phyloP scores from a whole-genome alignment of 1,140 invertebrate species.

The Drosophila oshimai region DNA sequence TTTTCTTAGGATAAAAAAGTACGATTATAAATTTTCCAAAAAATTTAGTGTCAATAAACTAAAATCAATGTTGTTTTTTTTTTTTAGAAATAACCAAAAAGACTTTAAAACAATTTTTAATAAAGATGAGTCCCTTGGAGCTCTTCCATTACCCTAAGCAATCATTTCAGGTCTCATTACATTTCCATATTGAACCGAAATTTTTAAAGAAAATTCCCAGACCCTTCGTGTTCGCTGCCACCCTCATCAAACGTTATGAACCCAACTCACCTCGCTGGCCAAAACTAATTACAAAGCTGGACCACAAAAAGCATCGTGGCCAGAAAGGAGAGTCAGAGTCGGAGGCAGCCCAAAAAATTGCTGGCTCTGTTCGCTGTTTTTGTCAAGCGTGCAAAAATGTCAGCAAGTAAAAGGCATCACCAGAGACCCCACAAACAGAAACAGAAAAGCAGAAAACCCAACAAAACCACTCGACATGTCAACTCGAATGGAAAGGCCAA shows the following conservation, averaged over 20 bases:
- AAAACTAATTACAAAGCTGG: slow-evolving; percentile 74
- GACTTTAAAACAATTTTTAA: not conserved
- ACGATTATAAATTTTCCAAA: too few relatives aligned
- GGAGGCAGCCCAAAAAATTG: slow-evolving; percentile 22
- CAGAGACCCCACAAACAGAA: slow-evolving; percentile 12
- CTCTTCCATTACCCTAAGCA: not conserved
- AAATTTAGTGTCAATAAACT: too few relatives aligned
- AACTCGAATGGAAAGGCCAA: slow-evolving; percentile 65
- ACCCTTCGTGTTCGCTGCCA: not conserved
- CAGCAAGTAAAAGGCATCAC: slow-evolving; percentile 37
- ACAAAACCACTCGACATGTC: slow-evolving; percentile 78
- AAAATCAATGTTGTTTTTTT: too few relatives aligned
- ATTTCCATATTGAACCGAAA: slow-evolving; percentile 9
- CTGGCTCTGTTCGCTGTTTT: slow-evolving; percentile 52
- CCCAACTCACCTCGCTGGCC: slow-evolving; percentile 34
- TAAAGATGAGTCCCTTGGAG: not conserved
- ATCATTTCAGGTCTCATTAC: slow-evolving; percentile 12
- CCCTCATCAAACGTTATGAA: slow-evolving; percentile 34
- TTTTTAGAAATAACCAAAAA: too few relatives aligned
- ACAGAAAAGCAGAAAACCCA: slow-evolving; percentile 39
- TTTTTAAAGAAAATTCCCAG: slow-evolving; percentile 5
- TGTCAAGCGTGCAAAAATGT: slow-evolving; percentile 72
- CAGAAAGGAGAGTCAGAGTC: slow-evolving; percentile 43
- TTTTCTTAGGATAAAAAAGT: too few relatives aligned
- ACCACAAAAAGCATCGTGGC: slow-evolving; percentile 63